Evolutionary conservation across 2,113 vertebrate genomes (phyloP).

Genomic region (Lanius collurio): DNA sequence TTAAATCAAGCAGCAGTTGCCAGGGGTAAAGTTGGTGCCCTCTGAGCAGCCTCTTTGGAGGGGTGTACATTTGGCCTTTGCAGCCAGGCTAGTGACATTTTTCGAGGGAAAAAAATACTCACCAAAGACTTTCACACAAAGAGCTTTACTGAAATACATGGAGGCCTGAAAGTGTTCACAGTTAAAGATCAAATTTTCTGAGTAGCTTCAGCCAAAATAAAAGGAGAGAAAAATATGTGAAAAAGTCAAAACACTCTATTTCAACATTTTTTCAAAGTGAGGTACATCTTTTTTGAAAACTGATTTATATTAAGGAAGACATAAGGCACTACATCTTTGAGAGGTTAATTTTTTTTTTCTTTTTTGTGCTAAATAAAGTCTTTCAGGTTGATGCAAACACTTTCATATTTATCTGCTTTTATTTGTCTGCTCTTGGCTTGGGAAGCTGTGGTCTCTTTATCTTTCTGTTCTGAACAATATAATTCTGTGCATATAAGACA

Average conservation of each 20-base stretch:
- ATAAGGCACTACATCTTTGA: not conserved
- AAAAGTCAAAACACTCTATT: not conserved
- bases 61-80: not conserved
- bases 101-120: not conserved
- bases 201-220: not conserved
- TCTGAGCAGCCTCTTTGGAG: not conserved
- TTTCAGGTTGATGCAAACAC: not conserved
- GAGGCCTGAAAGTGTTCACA: not conserved
- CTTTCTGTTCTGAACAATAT: not conserved
- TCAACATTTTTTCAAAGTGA: slow-evolving; percentile 12
- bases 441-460: not conserved
- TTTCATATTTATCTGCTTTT: not conserved
- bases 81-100: not conserved
- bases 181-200: not conserved
- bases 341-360: not conserved
- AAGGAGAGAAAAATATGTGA: not conserved
- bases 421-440: not conserved
- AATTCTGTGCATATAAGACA: not conserved
- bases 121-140: not conserved
- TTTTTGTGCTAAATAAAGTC: not conserved
- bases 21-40: not conserved
- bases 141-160: not conserved
- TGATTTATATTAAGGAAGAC: not conserved
- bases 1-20: not conserved
- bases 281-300: not conserved